A percentile compares a stretch with the other conserved stretches of the same genome.
phyloP scores from a whole-genome alignment of 2,888 invertebrate species.

The Tetropium fuscum region DNA sequence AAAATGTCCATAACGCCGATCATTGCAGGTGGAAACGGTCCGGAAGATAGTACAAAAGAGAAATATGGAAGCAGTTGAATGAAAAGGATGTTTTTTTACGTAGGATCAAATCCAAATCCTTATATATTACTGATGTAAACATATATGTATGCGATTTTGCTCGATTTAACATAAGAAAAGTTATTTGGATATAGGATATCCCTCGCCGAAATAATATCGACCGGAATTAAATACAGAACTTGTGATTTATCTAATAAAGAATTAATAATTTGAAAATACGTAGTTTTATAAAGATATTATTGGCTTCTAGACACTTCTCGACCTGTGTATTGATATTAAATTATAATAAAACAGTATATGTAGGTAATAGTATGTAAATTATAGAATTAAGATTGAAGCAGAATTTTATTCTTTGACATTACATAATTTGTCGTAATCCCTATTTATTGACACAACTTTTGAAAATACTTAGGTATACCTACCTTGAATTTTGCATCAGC shows the following conservation, averaged over 20 bases:
- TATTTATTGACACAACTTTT: too few species aligned
- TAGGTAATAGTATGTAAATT: too few species aligned
- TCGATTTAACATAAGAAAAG: constrained; percentile 10
- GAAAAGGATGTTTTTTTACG: constrained; percentile 46
- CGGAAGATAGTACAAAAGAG: constrained; percentile 65
- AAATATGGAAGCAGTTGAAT: constrained; percentile 58
- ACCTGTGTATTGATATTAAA: too few species aligned
- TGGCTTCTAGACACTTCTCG: too few species aligned
- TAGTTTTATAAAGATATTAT: too few species aligned
- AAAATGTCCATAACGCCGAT: constrained; percentile 62
- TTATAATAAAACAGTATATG: too few species aligned
- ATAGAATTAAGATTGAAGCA: too few species aligned
- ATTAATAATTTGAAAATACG: too few species aligned
- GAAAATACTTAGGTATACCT: too few species aligned
- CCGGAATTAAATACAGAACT: neutral
- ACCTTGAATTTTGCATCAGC: too few species aligned
- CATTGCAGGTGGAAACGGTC: constrained; percentile 66
- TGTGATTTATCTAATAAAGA: neutral
- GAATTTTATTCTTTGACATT: too few species aligned
- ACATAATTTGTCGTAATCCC: too few species aligned
- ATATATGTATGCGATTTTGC: constrained; percentile 4
- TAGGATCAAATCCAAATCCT: constrained; percentile 14
- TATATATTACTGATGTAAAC: constrained; percentile 11
- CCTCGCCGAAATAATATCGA: neutral
- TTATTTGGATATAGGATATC: neutral